phyloP scores from a whole-genome alignment of 1,140 invertebrate species.

The Sarcophaga bullata region DNA sequence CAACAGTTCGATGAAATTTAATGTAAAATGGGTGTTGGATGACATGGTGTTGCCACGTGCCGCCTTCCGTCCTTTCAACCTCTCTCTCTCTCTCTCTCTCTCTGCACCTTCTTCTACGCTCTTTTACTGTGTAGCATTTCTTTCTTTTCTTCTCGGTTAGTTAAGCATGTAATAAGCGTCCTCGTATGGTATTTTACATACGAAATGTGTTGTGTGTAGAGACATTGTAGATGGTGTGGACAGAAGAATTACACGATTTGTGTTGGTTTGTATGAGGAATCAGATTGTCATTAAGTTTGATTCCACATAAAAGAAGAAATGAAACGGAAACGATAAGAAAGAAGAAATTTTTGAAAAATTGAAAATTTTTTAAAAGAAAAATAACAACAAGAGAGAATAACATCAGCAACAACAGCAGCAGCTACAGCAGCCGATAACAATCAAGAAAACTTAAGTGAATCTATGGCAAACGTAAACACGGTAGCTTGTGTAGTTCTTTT shows the following conservation, averaged over 20 bases:
- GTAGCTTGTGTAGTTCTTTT: too few relatives aligned
- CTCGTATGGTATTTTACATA: not conserved
- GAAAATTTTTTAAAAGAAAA: too few relatives aligned
- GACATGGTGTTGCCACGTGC: slow-evolving; percentile 35
- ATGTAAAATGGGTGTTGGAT: slow-evolving; percentile 32
- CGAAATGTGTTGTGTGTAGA: not conserved
- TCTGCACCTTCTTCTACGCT: not conserved
- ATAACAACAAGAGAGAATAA: not conserved
- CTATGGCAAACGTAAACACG: too few relatives aligned
- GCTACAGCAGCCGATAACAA: not conserved
- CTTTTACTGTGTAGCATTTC: too few relatives aligned
- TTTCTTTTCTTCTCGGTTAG: slow-evolving; percentile 16
- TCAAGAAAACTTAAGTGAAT: too few relatives aligned
- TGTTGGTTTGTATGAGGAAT: not conserved
- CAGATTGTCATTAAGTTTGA: not conserved
- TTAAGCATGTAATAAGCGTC: slow-evolving; percentile 1
- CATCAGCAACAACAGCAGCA: not conserved
- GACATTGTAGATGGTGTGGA: not conserved
- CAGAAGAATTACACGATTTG: not conserved
- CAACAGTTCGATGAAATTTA: slow-evolving; percentile 31
- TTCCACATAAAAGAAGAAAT: not conserved
- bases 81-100: not conserved
- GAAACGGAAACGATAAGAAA: not conserved
- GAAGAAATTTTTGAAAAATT: slow-evolving; percentile 4
- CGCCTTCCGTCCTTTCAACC: not conserved